These are phyloP conservation scores for Eilema sororculum DNA, from an alignment of 2,888 invertebrate genomes.

Conservation along the genomic window DNA sequence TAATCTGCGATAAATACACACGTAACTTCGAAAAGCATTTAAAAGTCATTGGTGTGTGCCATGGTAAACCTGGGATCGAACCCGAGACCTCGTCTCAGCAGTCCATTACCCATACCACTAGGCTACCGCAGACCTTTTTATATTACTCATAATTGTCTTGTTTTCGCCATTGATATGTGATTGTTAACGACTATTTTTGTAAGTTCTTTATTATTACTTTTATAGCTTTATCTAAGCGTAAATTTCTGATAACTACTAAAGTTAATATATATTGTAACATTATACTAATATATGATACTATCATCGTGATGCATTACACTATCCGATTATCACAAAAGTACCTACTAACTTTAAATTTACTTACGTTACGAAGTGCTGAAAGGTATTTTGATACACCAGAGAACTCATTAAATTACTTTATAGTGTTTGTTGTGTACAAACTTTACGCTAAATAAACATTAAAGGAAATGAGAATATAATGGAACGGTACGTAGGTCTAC, in stretches of 20 bases:
- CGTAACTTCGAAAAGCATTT: too few relatives aligned
- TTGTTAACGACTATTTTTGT: constrained; percentile 51
- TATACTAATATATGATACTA: constrained; percentile 51
- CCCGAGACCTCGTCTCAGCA: too few relatives aligned
- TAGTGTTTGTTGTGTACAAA: background rate
- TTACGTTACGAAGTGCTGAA: background rate
- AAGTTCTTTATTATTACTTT: constrained; percentile 57
- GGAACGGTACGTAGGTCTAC: constrained; percentile 2
- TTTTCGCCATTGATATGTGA: constrained; percentile 55
- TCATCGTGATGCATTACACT: constrained; percentile 41
- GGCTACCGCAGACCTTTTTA: too few relatives aligned
- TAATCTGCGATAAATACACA: too few relatives aligned
- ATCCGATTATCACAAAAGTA: constrained; percentile 29
- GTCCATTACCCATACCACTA: too few relatives aligned
- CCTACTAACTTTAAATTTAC: constrained; percentile 36
- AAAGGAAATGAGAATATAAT: background rate
- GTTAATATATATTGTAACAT: constrained; percentile 59
- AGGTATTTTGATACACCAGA: background rate
- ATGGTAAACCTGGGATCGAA: too few relatives aligned
- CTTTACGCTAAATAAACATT: background rate
- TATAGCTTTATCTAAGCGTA: constrained; percentile 59
- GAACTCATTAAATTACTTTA: constrained; percentile 1
- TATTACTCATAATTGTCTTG: constrained; percentile 53
- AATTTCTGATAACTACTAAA: constrained; percentile 64
- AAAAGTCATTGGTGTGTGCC: too few relatives aligned